A percentile compares a stretch with the other conserved stretches of the same genome.
phyloP scores from a whole-genome alignment of 1,140 invertebrate genomes.

The Megathymus violae region DNA sequence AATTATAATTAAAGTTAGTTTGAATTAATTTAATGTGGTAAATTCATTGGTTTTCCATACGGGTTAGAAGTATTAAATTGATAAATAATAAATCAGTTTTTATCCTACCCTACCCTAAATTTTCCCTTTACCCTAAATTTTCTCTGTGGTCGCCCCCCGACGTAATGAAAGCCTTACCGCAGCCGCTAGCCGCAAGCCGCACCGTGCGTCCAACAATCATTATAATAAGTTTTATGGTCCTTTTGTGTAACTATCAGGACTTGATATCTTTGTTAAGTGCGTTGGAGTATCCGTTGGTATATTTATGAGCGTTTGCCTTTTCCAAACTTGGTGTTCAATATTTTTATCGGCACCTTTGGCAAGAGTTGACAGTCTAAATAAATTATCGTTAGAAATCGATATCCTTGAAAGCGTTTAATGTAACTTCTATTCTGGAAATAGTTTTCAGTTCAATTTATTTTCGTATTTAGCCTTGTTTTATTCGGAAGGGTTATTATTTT shows the following conservation, averaged over 20 bases:
- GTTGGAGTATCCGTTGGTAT: conserved; percentile 2
- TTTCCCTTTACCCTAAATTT: too few relatives aligned
- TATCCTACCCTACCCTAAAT: too few relatives aligned
- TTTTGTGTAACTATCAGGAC: conserved; percentile 15
- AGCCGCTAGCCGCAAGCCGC: not conserved
- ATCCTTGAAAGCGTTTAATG: not conserved
- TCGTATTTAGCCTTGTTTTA: too few relatives aligned
- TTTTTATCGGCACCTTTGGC: not conserved
- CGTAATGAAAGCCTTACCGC: not conserved
- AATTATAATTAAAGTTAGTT: too few relatives aligned
- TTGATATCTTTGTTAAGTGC: conserved; percentile 16
- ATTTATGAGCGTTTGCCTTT: conserved; percentile 1
- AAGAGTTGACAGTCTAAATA: not conserved
- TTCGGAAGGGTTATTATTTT: too few relatives aligned
- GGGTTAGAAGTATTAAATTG: too few relatives aligned
- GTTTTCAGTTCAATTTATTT: too few relatives aligned
- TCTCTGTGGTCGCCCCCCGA: too few relatives aligned
- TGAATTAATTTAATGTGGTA: too few relatives aligned
- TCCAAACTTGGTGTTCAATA: conserved; percentile 11
- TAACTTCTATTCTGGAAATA: too few relatives aligned
- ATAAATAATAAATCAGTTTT: too few relatives aligned
- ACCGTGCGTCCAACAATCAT: not conserved
- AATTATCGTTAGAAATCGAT: conserved; percentile 3
- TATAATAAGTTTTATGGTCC: conserved; percentile 14
- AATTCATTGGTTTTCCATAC: too few relatives aligned